Evolutionary conservation across 2,797 vertebrate species (phyloP).

Genomic region (Leptodactylus fallax): DNA sequence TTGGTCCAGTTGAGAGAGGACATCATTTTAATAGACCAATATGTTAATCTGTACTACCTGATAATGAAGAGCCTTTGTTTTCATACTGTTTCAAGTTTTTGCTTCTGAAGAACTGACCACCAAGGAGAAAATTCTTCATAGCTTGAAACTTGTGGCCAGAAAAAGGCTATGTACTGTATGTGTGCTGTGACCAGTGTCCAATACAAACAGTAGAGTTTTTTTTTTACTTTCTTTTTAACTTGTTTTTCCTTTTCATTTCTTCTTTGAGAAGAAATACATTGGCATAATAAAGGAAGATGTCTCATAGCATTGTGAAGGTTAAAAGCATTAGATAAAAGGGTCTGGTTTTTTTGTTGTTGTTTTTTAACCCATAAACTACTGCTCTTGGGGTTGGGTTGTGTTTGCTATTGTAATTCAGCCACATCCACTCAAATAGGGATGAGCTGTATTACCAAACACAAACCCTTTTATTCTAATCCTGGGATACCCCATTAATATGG

Average conservation of each 20-base stretch:
- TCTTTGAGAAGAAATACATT: no score
- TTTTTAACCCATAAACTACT: no score
- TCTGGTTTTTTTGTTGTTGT: no score
- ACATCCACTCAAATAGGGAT: background rate
- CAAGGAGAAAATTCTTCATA: background rate
- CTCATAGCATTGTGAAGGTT: background rate
- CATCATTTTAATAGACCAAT: background rate
- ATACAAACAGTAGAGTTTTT: no score
- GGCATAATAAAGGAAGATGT: no score
- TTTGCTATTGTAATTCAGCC: background rate
- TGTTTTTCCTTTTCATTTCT: no score
- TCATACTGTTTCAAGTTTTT: background rate
- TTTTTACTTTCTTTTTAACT: no score
- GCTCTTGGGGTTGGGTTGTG: background rate
- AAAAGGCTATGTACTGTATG: no score
- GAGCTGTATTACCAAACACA: background rate
- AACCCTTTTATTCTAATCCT: background rate
- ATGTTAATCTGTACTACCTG: constrained; percentile 1
- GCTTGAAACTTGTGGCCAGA: background rate
- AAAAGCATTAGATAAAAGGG: no score
- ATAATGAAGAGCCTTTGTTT: background rate
- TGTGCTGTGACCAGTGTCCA: no score
- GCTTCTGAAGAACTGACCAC: background rate
- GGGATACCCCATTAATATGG: background rate
- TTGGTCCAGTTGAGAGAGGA: constrained; percentile 2